phyloP scores from a whole-genome alignment of 2,888 invertebrate species.

The Prosapia bicincta region DNA sequence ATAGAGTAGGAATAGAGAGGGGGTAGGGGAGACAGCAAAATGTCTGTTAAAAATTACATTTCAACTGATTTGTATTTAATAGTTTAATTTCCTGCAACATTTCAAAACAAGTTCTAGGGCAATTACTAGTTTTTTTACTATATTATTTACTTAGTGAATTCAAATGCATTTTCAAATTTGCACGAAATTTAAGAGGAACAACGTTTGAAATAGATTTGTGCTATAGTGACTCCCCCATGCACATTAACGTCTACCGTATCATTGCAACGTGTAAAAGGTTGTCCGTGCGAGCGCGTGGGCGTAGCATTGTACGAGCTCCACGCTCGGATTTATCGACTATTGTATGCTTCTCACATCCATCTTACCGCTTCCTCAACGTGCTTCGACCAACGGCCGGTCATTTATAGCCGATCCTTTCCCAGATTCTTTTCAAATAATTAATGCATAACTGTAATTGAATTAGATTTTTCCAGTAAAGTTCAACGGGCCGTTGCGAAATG shows the following conservation, averaged over 20 bases:
- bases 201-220: no score
- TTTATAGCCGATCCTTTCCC: neutral
- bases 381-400: neutral
- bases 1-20: constrained; percentile 2
- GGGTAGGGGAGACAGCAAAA: no score
- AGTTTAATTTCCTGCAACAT: no score
- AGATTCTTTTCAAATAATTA: neutral
- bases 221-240: no score
- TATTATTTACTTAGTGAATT: no score
- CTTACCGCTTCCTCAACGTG: neutral
- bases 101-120: no score
- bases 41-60: no score
- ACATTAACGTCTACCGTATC: no score
- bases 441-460: neutral
- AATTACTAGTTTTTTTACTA: no score
- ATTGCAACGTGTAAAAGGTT: neutral
- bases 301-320: neutral
- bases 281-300: neutral
- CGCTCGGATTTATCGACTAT: neutral
- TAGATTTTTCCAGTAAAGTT: neutral
- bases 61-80: no score
- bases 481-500: neutral
- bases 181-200: no score
- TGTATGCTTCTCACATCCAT: neutral
- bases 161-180: no score